phyloP scores from a whole-genome alignment of 1,140 invertebrate species.

The Steinernema feltiae region DNA sequence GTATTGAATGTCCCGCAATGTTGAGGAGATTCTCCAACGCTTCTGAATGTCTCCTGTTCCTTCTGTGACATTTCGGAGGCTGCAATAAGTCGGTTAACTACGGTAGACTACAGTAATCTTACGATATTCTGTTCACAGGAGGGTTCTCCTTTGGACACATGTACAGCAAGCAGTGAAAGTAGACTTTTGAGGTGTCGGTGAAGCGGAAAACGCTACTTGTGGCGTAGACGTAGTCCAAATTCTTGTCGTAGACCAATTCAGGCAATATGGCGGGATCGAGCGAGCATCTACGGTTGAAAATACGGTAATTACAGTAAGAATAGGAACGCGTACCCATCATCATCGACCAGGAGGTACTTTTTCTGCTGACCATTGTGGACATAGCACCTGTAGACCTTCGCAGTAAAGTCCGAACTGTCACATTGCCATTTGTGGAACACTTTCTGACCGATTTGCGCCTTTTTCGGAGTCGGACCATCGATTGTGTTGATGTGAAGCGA shows the following conservation, averaged over 20 bases:
- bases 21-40: background rate
- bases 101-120: background rate
- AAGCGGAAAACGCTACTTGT: slow-evolving; percentile 41
- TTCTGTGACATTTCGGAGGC: background rate
- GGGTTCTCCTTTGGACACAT: slow-evolving; percentile 43
- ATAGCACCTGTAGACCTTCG: slow-evolving; percentile 43
- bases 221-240: slow-evolving; percentile 31
- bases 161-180: slow-evolving; percentile 43
- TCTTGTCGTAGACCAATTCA: slow-evolving; percentile 30
- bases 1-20: background rate
- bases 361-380: slow-evolving; percentile 38
- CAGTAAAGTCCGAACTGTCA: slow-evolving; percentile 22
- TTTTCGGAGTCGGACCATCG: slow-evolving; percentile 20
- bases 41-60: background rate
- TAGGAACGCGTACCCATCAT: slow-evolving; percentile 27
- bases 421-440: slow-evolving; percentile 41
- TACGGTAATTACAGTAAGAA: background rate
- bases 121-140: slow-evolving; percentile 22
- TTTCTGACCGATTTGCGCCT: slow-evolving; percentile 34
- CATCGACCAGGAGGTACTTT: slow-evolving; percentile 37
- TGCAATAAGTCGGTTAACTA: background rate
- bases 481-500: slow-evolving; percentile 27
- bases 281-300: slow-evolving; percentile 27
- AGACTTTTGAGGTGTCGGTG: slow-evolving; percentile 32
- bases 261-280: slow-evolving; percentile 36